phyloP scores from a whole-genome alignment of 2,888 invertebrate genomes.

The Piscicola geometra region DNA sequence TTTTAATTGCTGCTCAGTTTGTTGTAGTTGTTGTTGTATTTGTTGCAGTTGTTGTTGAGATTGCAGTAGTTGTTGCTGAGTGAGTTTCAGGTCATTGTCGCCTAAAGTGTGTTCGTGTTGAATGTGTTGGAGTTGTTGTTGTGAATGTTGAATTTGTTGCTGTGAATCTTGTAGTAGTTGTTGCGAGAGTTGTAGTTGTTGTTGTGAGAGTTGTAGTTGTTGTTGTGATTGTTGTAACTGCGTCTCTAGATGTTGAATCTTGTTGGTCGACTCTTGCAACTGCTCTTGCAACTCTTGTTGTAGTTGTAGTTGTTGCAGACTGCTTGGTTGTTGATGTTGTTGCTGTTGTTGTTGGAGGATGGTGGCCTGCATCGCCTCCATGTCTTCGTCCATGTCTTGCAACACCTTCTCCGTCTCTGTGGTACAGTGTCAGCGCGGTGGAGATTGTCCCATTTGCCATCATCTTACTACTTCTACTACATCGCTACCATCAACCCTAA shows the following conservation, averaged over 20 bases:
- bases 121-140: neutral
- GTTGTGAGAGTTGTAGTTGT: too few species aligned
- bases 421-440: slow-evolving; percentile 47
- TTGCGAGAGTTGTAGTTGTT: too few species aligned
- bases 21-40: neutral
- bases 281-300: neutral
- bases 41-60: neutral
- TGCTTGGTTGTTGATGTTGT: neutral
- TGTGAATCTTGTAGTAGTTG: too few species aligned
- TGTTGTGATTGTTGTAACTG: too few species aligned
- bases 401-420: slow-evolving; percentile 88
- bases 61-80: neutral
- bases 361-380: slow-evolving; percentile 97
- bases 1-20: neutral
- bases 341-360: slow-evolving; percentile 70
- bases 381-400: slow-evolving; percentile 90
- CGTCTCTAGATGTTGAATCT: too few species aligned
- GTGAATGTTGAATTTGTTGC: too few species aligned
- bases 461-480: too few species aligned
- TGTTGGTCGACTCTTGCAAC: too few species aligned
- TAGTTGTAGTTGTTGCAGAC: neutral
- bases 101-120: neutral
- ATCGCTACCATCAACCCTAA: too few species aligned
- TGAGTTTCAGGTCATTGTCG: neutral
- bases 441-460: too few species aligned